Evolutionary conservation across 2,888 invertebrate genomes (phyloP).

Genomic region (Arrhopalites spinosus): DNA sequence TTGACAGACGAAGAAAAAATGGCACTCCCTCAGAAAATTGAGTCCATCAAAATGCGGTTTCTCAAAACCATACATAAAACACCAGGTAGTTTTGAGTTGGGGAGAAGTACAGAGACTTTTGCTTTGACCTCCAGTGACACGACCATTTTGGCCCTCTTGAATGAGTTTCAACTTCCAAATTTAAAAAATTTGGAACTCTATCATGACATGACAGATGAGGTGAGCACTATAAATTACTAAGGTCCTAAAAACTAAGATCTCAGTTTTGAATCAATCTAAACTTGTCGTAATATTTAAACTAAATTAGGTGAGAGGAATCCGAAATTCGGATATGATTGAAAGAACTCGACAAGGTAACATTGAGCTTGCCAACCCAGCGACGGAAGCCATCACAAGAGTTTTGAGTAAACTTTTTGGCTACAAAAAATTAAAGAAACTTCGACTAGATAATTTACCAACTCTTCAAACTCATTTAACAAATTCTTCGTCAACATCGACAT

Average conservation of each 20-base stretch:
- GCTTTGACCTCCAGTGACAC: slow-evolving; percentile 10
- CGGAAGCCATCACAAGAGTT: background rate
- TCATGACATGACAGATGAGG: slow-evolving; percentile 15
- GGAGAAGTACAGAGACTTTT: background rate
- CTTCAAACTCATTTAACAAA: too few species aligned
- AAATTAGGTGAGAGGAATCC: background rate
- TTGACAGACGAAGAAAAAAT: background rate
- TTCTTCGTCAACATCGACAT: too few species aligned
- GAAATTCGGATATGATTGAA: slow-evolving; percentile 25
- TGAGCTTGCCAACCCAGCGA: background rate
- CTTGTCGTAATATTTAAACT: too few species aligned
- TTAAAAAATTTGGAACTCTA: background rate
- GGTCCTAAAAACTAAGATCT: too few species aligned
- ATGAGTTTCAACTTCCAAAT: slow-evolving; percentile 3
- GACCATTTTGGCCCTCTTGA: background rate
- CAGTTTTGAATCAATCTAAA: too few species aligned
- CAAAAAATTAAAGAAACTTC: too few species aligned
- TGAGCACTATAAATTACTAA: too few species aligned
- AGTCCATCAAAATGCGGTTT: background rate
- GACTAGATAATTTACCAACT: too few species aligned
- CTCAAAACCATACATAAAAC: background rate
- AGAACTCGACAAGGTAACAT: background rate
- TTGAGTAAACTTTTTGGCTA: background rate
- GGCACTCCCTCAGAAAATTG: background rate
- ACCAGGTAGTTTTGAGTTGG: background rate